phyloP scores from a whole-genome alignment of 2,888 invertebrate species.

The Ophraella communa region DNA sequence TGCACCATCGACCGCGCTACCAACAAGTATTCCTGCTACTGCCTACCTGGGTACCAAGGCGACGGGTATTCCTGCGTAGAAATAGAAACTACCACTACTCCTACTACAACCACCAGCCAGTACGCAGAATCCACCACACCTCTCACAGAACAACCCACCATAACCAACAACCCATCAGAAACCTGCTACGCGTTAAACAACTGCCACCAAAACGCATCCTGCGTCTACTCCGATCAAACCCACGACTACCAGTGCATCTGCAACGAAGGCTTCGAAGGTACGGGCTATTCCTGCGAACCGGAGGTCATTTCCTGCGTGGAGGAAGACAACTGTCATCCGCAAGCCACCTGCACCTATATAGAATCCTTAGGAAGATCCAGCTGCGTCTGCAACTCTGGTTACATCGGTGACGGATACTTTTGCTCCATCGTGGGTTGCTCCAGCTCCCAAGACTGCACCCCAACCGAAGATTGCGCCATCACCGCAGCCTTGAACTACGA shows the following conservation, averaged over 20 bases:
- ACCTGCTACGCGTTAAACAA: slow-evolving; percentile 75
- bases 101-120: too few species aligned
- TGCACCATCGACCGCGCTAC: slow-evolving; percentile 56
- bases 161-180: too few species aligned
- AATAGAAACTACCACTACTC: slow-evolving; percentile 32
- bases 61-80: slow-evolving; percentile 62
- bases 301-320: slow-evolving; percentile 64
- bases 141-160: too few species aligned
- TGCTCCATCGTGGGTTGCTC: slow-evolving; percentile 70
- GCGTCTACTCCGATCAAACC: slow-evolving; percentile 67
- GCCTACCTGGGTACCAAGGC: slow-evolving; percentile 62
- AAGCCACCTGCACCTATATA: slow-evolving; percentile 78
- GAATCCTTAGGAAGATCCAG: slow-evolving; percentile 68
- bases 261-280: slow-evolving; percentile 83
- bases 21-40: slow-evolving; percentile 59
- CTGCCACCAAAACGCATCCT: slow-evolving; percentile 84
- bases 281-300: slow-evolving; percentile 77
- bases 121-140: slow-evolving; percentile 47
- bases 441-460: slow-evolving; percentile 68
- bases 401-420: slow-evolving; percentile 80
- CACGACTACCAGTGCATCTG: slow-evolving; percentile 75
- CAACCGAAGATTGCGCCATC: slow-evolving; percentile 76
- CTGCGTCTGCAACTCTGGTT: slow-evolving; percentile 83
- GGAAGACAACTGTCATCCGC: slow-evolving; percentile 71
- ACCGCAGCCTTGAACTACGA: slow-evolving; percentile 66